Conservation (phyloP, 1,140 invertebrate genomes). For the Hermatobates lingyangjiaoensis region DNA sequence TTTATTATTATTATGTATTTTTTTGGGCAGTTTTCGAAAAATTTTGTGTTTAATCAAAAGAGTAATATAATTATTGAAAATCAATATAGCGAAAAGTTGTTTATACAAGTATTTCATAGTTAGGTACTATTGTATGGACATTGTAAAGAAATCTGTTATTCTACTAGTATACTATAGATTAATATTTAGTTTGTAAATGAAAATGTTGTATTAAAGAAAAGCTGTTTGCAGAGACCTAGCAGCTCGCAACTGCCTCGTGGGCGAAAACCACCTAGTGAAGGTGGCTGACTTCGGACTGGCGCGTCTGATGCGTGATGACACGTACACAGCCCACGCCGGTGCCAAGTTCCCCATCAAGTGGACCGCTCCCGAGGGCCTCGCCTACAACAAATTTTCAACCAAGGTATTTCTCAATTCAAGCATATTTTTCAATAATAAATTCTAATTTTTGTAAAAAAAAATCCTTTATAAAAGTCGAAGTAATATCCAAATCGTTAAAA, state of each 20-base stretch:
- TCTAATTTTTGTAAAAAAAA: background rate
- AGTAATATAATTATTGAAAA: too few relatives aligned
- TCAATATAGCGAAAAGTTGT: too few relatives aligned
- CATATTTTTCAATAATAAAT: background rate
- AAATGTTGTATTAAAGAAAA: too few relatives aligned
- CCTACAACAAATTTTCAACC: constrained; percentile 97
- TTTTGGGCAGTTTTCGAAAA: too few relatives aligned
- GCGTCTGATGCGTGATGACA: constrained; percentile 88
- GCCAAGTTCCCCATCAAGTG: constrained; percentile 99
- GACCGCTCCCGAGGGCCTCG: constrained; percentile 96
- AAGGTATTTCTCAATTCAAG: constrained; percentile 33
- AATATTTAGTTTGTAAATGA: too few relatives aligned
- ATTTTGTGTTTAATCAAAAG: too few relatives aligned
- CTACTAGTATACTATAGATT: too few relatives aligned
- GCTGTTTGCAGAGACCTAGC: constrained; percentile 74
- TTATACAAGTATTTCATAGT: too few relatives aligned
- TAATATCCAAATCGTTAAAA: too few relatives aligned
- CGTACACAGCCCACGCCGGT: constrained; percentile 92
- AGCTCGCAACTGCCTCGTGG: constrained; percentile 93
- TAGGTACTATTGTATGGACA: too few relatives aligned
- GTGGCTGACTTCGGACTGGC: constrained; percentile 97
- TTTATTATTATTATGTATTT: too few relatives aligned
- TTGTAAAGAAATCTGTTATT: too few relatives aligned
- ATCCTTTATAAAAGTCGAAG: constrained; percentile 1
- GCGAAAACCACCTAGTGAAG: constrained; percentile 64